Evolutionary conservation across 2,888 invertebrate species (phyloP).

Genomic region (Ormyrus nitidulus): DNA sequence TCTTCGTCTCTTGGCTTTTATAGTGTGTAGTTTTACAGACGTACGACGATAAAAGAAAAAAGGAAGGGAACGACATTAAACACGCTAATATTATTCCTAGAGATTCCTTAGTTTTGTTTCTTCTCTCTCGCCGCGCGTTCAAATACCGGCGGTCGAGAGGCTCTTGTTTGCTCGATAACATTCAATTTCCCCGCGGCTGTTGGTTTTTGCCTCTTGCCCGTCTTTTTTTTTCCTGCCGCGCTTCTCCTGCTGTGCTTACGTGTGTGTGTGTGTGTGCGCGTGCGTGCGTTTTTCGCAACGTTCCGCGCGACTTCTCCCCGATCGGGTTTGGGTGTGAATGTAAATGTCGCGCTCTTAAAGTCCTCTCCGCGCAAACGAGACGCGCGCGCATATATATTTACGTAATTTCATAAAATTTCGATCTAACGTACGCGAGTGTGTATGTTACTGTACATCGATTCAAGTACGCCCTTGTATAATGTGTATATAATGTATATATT

Average conservation of each 20-base stretch:
- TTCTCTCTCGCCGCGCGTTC: not conserved
- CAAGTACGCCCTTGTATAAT: conserved; percentile 57
- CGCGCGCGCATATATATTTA: conserved; percentile 12
- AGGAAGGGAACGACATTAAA: conserved; percentile 36
- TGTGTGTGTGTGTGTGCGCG: not conserved
- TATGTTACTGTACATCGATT: conserved; percentile 48
- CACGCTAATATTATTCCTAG: conserved; percentile 52
- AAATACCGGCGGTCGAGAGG: conserved; percentile 8
- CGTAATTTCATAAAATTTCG: not conserved
- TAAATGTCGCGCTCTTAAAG: conserved; percentile 46
- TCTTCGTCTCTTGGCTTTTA: not conserved
- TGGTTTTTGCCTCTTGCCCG: not conserved
- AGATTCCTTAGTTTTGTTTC: conserved; percentile 25
- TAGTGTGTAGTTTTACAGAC: not conserved
- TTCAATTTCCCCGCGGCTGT: not conserved
- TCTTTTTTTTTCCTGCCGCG: conserved; percentile 6
- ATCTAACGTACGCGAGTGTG: too few species aligned
- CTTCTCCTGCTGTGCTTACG: too few species aligned
- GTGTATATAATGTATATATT: conserved; percentile 53
- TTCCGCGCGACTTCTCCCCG: not conserved
- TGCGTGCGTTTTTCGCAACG: not conserved
- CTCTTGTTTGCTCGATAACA: conserved; percentile 37
- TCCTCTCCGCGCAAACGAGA: conserved; percentile 50
- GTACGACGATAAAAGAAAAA: conserved; percentile 30
- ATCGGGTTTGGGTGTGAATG: conserved; percentile 34